These are phyloP conservation scores for Phoebastria nigripes DNA, from an alignment of 2,797 vertebrate species.

Conservation along the genomic window DNA sequence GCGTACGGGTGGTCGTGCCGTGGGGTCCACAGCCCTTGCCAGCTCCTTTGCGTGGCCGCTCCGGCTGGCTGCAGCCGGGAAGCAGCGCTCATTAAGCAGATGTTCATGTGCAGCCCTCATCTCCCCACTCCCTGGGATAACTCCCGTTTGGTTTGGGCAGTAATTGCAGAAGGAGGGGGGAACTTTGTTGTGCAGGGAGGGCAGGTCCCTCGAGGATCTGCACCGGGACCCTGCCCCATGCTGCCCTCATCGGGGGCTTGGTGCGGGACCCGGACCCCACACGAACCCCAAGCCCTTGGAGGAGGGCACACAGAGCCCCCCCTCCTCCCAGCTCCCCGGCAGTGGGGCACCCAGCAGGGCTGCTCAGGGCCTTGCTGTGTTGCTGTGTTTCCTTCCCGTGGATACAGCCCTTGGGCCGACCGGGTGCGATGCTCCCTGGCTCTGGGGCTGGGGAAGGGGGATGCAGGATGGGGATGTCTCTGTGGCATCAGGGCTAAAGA, in stretches of 20 bases:
- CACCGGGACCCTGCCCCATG: not conserved
- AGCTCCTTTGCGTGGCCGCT: not conserved
- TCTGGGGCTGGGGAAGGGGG: too few relatives aligned
- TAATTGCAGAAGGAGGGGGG: not conserved
- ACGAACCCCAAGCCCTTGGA: not conserved
- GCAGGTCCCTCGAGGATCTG: not conserved
- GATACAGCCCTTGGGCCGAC: not conserved
- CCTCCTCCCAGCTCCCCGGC: not conserved
- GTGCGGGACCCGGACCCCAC: not conserved
- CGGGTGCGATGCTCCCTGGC: not conserved
- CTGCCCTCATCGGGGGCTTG: not conserved
- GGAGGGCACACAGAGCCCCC: not conserved
- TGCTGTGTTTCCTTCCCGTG: too few relatives aligned
- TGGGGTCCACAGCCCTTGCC: not conserved
- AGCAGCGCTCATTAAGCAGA: not conserved
- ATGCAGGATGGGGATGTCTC: not conserved
- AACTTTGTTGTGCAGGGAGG: not conserved
- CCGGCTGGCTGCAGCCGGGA: not conserved
- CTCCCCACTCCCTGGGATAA: not conserved
- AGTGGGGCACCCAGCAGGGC: not conserved
- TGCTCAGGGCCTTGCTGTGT: not conserved
- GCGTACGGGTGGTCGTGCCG: accelerated
- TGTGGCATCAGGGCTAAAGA: not conserved
- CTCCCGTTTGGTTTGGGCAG: not conserved
- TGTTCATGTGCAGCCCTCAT: not conserved